A percentile compares a stretch with the other conserved stretches of the same genome.
Conservation (phyloP, 2,113 vertebrate species). For the Aythya baeri region DNA sequence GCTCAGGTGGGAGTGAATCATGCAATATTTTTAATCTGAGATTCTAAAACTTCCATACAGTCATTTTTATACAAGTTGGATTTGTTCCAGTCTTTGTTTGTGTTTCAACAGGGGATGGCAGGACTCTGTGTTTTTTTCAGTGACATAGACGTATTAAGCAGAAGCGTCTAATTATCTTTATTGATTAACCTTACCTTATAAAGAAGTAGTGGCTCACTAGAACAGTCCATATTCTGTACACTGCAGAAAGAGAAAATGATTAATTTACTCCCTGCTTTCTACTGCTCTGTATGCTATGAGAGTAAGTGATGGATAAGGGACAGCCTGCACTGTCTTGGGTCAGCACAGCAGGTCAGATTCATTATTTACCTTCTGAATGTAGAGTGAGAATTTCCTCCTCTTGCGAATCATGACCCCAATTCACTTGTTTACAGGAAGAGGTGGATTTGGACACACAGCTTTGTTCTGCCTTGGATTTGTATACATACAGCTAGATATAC, state of each 20-base stretch:
- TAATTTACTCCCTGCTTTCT: slow-evolving; percentile 40
- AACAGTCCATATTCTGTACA: slow-evolving; percentile 34
- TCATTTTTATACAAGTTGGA: background rate
- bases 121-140: background rate
- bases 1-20: background rate
- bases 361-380: slow-evolving; percentile 46
- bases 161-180: slow-evolving; percentile 63
- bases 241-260: slow-evolving; percentile 54
- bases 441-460: background rate
- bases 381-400: background rate
- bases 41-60: background rate
- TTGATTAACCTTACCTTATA: slow-evolving; percentile 66
- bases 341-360: slow-evolving; percentile 51
- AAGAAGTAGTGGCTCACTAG: slow-evolving; percentile 38
- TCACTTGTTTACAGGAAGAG: background rate
- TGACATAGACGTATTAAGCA: slow-evolving; percentile 45
- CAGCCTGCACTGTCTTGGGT: slow-evolving; percentile 29
- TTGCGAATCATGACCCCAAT: background rate
- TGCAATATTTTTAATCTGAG: background rate
- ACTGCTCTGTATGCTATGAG: background rate
- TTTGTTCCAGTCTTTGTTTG: slow-evolving; percentile 22
- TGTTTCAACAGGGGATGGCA: background rate
- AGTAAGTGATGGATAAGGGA: slow-evolving; percentile 41
- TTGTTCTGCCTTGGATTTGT: background rate
- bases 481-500: background rate